These are phyloP conservation scores for Pegoplata infirma DNA, from an alignment of 2,888 invertebrate genomes.

Conservation along the genomic window DNA sequence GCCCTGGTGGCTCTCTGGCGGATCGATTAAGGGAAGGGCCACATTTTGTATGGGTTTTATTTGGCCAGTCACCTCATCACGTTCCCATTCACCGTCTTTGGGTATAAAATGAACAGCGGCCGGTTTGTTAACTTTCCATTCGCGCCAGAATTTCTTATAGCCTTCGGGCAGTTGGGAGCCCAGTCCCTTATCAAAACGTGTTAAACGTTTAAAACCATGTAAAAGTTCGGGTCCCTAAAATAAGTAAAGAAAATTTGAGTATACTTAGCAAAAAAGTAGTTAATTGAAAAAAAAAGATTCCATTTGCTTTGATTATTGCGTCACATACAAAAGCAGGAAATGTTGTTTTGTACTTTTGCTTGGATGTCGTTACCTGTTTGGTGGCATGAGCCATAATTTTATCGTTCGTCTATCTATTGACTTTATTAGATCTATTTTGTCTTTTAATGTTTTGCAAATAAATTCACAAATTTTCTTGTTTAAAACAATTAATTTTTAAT, in stretches of 20 bases:
- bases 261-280: background rate
- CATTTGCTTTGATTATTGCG: constrained; percentile 68
- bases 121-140: constrained; percentile 86
- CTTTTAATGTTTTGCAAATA: background rate
- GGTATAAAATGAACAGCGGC: constrained; percentile 85
- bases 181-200: constrained; percentile 83
- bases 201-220: constrained; percentile 79
- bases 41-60: constrained; percentile 86
- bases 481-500: constrained; percentile 33
- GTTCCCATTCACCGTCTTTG: constrained; percentile 85
- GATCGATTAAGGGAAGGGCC: constrained; percentile 86
- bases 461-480: constrained; percentile 23
- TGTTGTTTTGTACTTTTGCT: background rate
- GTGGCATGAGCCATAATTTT: constrained; percentile 74
- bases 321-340: constrained; percentile 67
- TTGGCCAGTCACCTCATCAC: constrained; percentile 86
- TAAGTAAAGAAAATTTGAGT: background rate
- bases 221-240: constrained; percentile 73
- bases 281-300: constrained; percentile 24
- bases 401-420: background rate
- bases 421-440: constrained; percentile 12
- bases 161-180: constrained; percentile 86
- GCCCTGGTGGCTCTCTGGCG: constrained; percentile 89
- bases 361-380: constrained; percentile 70
- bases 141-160: constrained; percentile 91